These are phyloP conservation scores for Nemurella pictetii DNA, from an alignment of 2,888 invertebrate genomes.

Conservation along the genomic window DNA sequence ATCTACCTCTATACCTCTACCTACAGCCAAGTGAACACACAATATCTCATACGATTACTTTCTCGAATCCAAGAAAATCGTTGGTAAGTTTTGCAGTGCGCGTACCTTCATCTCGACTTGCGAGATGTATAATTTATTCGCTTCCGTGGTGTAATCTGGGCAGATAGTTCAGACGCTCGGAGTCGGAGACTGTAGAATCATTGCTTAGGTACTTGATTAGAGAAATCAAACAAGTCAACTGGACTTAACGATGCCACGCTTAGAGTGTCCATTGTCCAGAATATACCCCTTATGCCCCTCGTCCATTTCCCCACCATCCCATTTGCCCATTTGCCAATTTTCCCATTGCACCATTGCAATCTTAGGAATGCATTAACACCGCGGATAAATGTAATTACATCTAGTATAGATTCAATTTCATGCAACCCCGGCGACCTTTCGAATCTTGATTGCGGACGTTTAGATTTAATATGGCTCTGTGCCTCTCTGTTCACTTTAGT, in stretches of 20 bases:
- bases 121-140: neutral
- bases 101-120: no score
- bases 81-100: neutral
- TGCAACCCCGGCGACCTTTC: no score
- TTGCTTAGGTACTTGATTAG: neutral
- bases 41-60: neutral
- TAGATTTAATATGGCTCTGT: no score
- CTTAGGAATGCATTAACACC: neutral
- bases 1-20: neutral
- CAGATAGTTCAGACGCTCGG: neutral
- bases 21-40: neutral
- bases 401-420: neutral
- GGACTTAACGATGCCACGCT: neutral
- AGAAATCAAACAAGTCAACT: neutral
- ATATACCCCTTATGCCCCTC: no score
- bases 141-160: neutral
- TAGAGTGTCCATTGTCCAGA: neutral
- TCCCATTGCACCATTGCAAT: no score
- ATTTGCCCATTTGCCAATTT: no score
- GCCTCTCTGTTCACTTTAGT: no score
- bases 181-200: neutral
- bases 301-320: no score
- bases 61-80: neutral
- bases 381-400: neutral
- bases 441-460: no score